Base-by-base conservation (phyloP, 2,797 vertebrate genomes). In the Fistularia commersonii region DNA sequence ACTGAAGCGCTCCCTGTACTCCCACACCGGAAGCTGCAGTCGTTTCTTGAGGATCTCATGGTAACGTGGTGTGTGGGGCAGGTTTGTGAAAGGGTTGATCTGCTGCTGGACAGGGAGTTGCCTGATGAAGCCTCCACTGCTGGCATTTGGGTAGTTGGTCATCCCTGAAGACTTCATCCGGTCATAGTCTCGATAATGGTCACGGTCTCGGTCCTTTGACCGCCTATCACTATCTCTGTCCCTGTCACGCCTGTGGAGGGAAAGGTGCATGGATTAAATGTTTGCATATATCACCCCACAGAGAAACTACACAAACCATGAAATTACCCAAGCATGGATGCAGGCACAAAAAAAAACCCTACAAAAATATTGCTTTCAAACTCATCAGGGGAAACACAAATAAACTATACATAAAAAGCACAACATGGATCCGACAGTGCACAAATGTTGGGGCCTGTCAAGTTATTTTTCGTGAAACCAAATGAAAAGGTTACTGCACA, bases 11-110 rank as follows among this genome's bases (percentile, higher is more conserved):
- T 99, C 97, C 74, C 96, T 97, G 77, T 99, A 99, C 80, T 99
- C 97, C 96, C 96, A 99, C 48, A 99, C 97, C 11, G 97, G 97
- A 72, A 99, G 93, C 2, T 93, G 94, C 57, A 98, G 90, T 57
- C 97, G 89, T 69, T 99, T 99, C 84, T 98, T 98, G 51, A 99
- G 85, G 83, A 99, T 99, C 57, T 99, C 96, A 8, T 97, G 97
- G 62, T 90, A 99, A 35, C 97, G 94, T 0, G 95, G 96, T 0
- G 97, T 99, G 81, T 99, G 97, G 1, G 97, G 97, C 40, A 99
- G 84, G 75, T 97, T 99, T 81, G 97, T 99, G 79, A 98, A 99
- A 3, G 97, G 97, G 76, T 99, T 99, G 64, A 97, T 91, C 88
- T 98, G 96, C 77, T 96, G 94, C 47, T 96, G 90, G 80, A 94